phyloP scores from a whole-genome alignment of 2,888 invertebrate species.

The Zelleria hepariella region DNA sequence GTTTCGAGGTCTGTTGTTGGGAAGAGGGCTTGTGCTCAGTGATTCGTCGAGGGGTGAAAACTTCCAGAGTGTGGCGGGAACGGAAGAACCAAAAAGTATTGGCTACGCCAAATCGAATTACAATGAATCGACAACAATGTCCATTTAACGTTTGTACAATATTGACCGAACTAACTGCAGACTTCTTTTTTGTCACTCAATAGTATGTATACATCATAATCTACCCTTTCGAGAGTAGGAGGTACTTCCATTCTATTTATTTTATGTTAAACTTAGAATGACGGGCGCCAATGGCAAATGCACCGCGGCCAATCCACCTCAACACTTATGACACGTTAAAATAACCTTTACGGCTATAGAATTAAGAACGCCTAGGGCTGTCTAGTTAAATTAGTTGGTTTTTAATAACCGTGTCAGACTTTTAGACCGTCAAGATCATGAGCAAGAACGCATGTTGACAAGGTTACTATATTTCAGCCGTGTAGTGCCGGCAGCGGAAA shows the following conservation, averaged over 20 bases:
- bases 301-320: neutral
- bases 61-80: too few relatives aligned
- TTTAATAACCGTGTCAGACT: neutral
- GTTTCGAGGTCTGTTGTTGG: too few relatives aligned
- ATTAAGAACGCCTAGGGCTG: neutral
- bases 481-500: slow-evolving; percentile 6
- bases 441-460: slow-evolving; percentile 33
- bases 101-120: too few relatives aligned
- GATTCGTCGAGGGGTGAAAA: too few relatives aligned
- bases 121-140: too few relatives aligned
- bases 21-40: neutral
- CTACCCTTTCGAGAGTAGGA: too few relatives aligned
- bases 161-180: too few relatives aligned
- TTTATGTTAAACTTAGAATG: slow-evolving; percentile 10
- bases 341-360: neutral
- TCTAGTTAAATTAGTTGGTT: neutral
- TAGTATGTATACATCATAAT: too few relatives aligned
- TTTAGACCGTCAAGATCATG: slow-evolving; percentile 43
- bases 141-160: too few relatives aligned
- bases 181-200: too few relatives aligned
- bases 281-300: slow-evolving; percentile 27
- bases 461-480: slow-evolving; percentile 38
- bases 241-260: neutral
- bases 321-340: neutral
- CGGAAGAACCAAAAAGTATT: too few relatives aligned